A percentile compares a stretch with the other conserved stretches of the same genome.
phyloP scores from a whole-genome alignment of 2,797 vertebrate genomes.

The Calcarius lapponicus region DNA sequence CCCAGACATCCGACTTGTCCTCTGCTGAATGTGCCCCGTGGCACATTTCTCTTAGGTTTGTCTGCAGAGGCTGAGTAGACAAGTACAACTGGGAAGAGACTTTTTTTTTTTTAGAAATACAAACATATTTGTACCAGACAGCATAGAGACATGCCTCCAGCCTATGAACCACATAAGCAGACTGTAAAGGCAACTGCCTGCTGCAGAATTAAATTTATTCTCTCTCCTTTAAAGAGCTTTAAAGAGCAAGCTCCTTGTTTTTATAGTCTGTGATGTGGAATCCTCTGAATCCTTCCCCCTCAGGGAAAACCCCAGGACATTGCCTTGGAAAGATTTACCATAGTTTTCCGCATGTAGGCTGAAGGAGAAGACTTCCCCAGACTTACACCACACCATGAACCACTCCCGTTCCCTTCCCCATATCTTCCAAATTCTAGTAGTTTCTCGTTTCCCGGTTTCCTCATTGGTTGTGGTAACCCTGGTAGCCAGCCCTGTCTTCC shows the following conservation, averaged over 20 bases:
- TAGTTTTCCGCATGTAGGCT: background rate
- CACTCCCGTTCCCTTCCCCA: background rate
- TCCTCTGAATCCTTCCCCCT: background rate
- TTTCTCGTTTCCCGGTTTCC: background rate
- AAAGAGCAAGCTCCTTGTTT: background rate
- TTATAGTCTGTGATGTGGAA: background rate
- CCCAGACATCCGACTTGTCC: background rate
- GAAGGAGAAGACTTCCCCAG: background rate
- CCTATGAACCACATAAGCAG: background rate
- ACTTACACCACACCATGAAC: background rate
- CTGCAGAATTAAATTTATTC: background rate
- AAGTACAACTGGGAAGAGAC: background rate
- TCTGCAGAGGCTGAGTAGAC: background rate
- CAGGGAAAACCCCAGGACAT: background rate
- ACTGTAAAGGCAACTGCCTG: background rate
- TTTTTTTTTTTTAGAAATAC: background rate
- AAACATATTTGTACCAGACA: background rate
- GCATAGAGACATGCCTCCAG: background rate
- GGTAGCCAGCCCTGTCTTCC: background rate
- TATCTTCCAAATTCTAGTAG: background rate
- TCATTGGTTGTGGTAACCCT: background rate
- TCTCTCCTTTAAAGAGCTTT: background rate
- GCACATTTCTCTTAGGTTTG: background rate
- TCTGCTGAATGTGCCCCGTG: background rate
- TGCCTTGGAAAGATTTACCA: background rate